A percentile compares a stretch with the other conserved stretches of the same genome.
phyloP scores from a whole-genome alignment of 1,140 invertebrate species.

The Patella vulgata region DNA sequence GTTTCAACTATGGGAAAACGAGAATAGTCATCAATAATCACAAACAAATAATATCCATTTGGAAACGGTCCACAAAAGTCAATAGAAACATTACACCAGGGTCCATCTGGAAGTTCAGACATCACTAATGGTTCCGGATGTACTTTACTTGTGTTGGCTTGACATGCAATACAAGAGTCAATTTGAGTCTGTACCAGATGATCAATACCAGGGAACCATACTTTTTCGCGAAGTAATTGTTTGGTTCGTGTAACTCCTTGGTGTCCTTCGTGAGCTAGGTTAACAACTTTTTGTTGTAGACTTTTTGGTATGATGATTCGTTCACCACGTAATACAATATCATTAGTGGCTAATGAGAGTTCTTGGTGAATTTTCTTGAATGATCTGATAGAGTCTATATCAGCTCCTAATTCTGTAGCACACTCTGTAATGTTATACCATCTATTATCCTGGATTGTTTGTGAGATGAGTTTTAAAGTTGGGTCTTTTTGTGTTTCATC shows the following conservation, averaged over 20 bases:
- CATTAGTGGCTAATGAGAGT: no score
- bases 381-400: no score
- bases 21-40: conserved; percentile 51
- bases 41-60: conserved; percentile 42
- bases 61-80: conserved; percentile 54
- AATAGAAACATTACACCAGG: conserved; percentile 46
- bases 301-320: conserved; percentile 22
- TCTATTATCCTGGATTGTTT: no score
- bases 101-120: conserved; percentile 29
- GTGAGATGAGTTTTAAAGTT: no score
- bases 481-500: conserved; percentile 2
- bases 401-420: no score
- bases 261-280: conserved; percentile 56
- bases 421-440: no score
- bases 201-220: conserved; percentile 63
- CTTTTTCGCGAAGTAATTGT: conserved; percentile 51
- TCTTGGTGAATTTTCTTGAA: no score
- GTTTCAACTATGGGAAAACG: conserved; percentile 48
- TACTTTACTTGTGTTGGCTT: neutral
- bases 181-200: conserved; percentile 46
- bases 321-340: conserved; percentile 7
- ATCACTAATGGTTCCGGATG: conserved; percentile 36
- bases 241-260: conserved; percentile 55
- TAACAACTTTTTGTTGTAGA: conserved; percentile 18
- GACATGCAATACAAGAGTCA: conserved; percentile 38